Percentiles rank a stretch among this genome's conserved stretches.
phyloP scores from a whole-genome alignment of 2,113 vertebrate genomes.

The Phrynosoma platyrhinos region DNA sequence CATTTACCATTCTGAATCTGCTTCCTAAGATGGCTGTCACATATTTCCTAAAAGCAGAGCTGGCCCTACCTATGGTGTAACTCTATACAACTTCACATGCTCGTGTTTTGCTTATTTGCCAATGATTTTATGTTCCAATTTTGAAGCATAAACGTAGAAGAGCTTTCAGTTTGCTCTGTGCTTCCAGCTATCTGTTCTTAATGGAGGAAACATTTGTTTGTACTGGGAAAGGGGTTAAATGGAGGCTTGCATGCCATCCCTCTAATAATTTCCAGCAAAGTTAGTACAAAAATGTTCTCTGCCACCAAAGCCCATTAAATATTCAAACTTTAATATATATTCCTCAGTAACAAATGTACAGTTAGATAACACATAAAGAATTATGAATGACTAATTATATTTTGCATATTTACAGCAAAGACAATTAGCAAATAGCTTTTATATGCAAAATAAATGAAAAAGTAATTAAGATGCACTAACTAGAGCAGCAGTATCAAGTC shows the following conservation, averaged over 20 bases:
- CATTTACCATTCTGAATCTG: background rate
- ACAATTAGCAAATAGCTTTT: slow-evolving; percentile 92
- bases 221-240: slow-evolving; percentile 75
- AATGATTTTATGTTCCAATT: slow-evolving; percentile 53
- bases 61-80: background rate
- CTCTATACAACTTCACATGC: background rate
- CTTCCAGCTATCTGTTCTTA: slow-evolving; percentile 67
- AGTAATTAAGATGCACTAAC: slow-evolving; percentile 90
- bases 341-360: slow-evolving; percentile 86
- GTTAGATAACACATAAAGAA: slow-evolving; percentile 89
- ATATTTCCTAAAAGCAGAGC: background rate
- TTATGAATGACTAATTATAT: slow-evolving; percentile 90
- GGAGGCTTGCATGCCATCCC: slow-evolving; percentile 65
- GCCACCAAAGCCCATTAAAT: slow-evolving; percentile 80
- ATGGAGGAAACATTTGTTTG: slow-evolving; percentile 65
- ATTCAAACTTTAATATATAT: slow-evolving; percentile 86
- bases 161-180: slow-evolving; percentile 53
- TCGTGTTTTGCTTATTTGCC: slow-evolving; percentile 27
- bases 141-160: slow-evolving; percentile 42
- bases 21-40: background rate
- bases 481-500: slow-evolving; percentile 87
- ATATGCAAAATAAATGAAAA: slow-evolving; percentile 92
- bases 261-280: slow-evolving; percentile 79
- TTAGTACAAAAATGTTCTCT: slow-evolving; percentile 74
- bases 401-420: slow-evolving; percentile 90